Conservation (phyloP, 2,888 invertebrate species). For the Nipponacmea schrenckii region DNA sequence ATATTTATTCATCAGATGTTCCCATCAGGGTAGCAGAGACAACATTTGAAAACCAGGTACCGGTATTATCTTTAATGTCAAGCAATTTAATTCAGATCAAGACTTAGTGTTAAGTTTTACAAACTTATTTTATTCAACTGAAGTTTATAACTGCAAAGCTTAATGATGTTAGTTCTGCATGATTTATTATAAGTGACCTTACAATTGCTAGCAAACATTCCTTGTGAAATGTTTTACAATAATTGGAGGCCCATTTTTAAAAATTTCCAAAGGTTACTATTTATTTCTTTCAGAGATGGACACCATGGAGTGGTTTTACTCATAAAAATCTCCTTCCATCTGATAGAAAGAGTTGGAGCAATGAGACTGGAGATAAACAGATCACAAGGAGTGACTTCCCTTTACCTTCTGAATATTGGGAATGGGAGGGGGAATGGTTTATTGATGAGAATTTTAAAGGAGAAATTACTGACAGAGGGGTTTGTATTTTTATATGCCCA, state of each 20-base stretch:
- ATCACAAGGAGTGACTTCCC: slow-evolving; percentile 83
- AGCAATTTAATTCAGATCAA: too few relatives aligned
- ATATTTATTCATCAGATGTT: slow-evolving; percentile 88
- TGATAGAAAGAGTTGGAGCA: slow-evolving; percentile 87
- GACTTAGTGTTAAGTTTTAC: too few relatives aligned
- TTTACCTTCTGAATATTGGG: slow-evolving; percentile 93
- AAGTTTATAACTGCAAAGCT: too few relatives aligned
- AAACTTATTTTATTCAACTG: too few relatives aligned
- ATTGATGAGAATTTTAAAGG: slow-evolving; percentile 71
- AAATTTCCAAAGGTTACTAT: too few relatives aligned
- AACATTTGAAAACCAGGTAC: slow-evolving; percentile 89
- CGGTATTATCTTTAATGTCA: neutral
- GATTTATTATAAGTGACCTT: too few relatives aligned
- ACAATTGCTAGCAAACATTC: too few relatives aligned
- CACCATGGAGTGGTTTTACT: slow-evolving; percentile 84
- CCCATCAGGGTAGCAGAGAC: slow-evolving; percentile 91
- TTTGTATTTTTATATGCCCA: slow-evolving; percentile 54
- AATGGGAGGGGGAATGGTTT: slow-evolving; percentile 96
- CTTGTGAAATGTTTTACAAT: too few relatives aligned
- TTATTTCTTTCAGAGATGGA: slow-evolving; percentile 77
- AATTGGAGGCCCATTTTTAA: too few relatives aligned
- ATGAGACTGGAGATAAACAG: slow-evolving; percentile 82
- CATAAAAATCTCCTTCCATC: slow-evolving; percentile 82
- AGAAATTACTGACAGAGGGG: slow-evolving; percentile 84
- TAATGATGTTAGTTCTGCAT: too few relatives aligned